Evolutionary conservation across 2,797 vertebrate genomes (phyloP).

Genomic region (Liasis olivaceus): DNA sequence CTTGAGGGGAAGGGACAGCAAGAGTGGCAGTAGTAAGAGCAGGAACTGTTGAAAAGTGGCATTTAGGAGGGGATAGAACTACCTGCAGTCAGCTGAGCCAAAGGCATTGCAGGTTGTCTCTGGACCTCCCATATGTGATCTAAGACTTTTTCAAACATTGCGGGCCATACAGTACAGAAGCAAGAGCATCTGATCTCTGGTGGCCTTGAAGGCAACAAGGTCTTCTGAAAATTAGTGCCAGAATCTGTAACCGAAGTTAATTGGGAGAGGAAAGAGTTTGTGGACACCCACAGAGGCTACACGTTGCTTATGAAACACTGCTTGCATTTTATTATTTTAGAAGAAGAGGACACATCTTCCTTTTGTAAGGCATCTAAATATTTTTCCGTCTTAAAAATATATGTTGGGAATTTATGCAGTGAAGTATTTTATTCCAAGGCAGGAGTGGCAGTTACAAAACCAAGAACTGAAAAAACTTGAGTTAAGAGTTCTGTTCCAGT

Average conservation of each 20-base stretch:
- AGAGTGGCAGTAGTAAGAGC: neutral
- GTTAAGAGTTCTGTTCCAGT: neutral
- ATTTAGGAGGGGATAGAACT: neutral
- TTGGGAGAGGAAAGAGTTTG: neutral
- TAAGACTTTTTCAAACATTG: neutral
- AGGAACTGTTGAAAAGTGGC: neutral
- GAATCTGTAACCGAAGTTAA: neutral
- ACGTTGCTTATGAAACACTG: neutral
- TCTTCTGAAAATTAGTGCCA: neutral
- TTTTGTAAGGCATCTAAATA: neutral
- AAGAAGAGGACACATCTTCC: neutral
- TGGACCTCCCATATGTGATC: neutral
- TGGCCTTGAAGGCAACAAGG: neutral
- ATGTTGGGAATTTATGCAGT: neutral
- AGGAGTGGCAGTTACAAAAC: neutral
- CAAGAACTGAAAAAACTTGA: neutral
- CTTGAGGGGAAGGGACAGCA: neutral
- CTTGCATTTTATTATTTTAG: neutral
- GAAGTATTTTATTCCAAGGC: slow-evolving; percentile 19
- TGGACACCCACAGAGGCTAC: neutral
- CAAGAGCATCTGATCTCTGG: neutral
- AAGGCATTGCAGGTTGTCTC: neutral
- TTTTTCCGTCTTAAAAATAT: neutral
- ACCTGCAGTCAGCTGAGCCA: neutral
- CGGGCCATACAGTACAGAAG: neutral